Evolutionary conservation across 53 echinoderm and acorn worm species (phyloP).

Genomic region (Echinarachnius parma): DNA sequence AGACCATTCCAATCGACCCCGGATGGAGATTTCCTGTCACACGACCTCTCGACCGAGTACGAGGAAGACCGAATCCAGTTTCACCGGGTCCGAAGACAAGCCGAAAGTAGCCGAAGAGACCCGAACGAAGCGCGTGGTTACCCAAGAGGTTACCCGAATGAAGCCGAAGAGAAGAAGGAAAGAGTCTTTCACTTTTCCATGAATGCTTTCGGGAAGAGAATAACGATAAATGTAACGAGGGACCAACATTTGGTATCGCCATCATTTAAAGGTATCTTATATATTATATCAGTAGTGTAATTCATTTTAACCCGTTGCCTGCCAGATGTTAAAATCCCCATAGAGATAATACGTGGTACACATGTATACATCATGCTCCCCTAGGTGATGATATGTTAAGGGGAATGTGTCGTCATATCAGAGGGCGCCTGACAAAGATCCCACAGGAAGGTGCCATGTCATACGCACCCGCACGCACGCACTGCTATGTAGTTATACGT

Average conservation of each 20-base stretch:
- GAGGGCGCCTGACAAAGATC: too few relatives aligned
- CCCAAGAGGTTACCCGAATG: neutral
- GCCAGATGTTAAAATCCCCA: neutral
- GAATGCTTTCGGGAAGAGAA: slow-evolving; percentile 26
- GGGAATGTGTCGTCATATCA: too few relatives aligned
- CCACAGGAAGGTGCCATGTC: too few relatives aligned
- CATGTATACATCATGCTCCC: too few relatives aligned
- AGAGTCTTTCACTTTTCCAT: slow-evolving; percentile 28
- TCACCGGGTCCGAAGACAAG: slow-evolving; percentile 23
- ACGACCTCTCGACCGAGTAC: slow-evolving; percentile 41
- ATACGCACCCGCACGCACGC: too few relatives aligned
- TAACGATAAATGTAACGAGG: slow-evolving; percentile 31
- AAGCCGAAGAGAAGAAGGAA: neutral
- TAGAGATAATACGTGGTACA: too few relatives aligned
- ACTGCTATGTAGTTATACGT: too few relatives aligned
- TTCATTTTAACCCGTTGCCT: neutral
- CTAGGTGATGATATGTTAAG: too few relatives aligned
- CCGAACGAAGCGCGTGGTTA: neutral
- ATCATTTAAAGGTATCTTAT: slow-evolving; percentile 9
- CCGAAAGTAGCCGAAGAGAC: slow-evolving; percentile 27
- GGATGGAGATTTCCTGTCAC: slow-evolving; percentile 29
- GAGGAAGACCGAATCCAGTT: slow-evolving; percentile 31
- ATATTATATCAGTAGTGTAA: neutral
- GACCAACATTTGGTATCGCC: slow-evolving; percentile 7
- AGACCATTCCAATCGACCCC: slow-evolving; percentile 39